phyloP scores from a whole-genome alignment of 2,797 vertebrate genomes.

The Mycteria americana region DNA sequence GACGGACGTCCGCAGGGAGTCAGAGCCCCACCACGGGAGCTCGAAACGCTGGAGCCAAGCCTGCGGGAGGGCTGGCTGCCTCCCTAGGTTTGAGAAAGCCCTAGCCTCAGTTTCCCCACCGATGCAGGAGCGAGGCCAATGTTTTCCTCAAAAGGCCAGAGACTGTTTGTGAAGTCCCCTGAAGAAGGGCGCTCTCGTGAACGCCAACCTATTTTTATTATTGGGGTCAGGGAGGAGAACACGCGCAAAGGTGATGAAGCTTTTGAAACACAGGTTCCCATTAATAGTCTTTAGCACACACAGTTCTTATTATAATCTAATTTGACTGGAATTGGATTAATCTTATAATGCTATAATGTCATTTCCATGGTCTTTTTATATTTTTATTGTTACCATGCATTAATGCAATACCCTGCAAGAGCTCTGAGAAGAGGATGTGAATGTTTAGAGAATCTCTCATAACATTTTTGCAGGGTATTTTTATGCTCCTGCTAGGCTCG shows the following conservation, averaged over 20 bases:
- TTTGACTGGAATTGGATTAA: conserved; percentile 71
- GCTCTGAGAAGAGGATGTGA: conserved; percentile 38
- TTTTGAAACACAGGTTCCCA: conserved; percentile 58
- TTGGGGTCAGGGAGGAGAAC: conserved; percentile 51
- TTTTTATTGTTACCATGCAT: conserved; percentile 67
- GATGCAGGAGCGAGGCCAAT: not conserved
- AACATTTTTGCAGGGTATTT: conserved; percentile 52
- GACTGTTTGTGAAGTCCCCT: not conserved
- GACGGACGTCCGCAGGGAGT: fast-evolving
- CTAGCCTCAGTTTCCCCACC: not conserved
- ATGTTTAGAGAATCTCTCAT: conserved; percentile 32
- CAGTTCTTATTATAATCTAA: conserved; percentile 70
- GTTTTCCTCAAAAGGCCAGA: not conserved
- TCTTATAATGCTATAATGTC: conserved; percentile 68
- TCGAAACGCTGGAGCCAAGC: fast-evolving
- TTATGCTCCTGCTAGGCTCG: not conserved
- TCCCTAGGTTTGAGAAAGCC: not conserved
- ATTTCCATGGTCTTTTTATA: conserved; percentile 68
- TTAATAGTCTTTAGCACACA: conserved; percentile 52
- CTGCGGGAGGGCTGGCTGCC: not conserved
- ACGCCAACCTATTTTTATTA: conserved; percentile 41
- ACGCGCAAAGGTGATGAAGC: conserved; percentile 10
- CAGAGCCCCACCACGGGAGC: fast-evolving
- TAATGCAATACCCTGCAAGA: conserved; percentile 51
- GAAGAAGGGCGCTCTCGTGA: not conserved